Base-by-base conservation (phyloP, 1,140 invertebrate genomes). In the Melitaea cinxia region DNA sequence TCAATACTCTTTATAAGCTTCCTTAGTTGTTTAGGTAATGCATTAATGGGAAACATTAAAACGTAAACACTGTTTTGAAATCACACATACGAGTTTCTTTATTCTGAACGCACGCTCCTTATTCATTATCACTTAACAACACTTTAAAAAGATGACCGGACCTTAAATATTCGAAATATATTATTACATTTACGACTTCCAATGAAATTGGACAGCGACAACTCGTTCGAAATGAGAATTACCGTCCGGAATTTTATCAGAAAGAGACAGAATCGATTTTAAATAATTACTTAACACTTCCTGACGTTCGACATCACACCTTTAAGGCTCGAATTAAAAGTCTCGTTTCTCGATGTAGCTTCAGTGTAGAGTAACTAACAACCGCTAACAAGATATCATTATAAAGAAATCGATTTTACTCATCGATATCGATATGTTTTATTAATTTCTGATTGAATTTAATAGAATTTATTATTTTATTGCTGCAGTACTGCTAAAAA, bases 211-310 rank as follows among this genome's bases (percentile, higher is more conserved):
- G 28, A 59, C 52, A 24, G 52, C 57, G 65, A 68, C 56, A 72
- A 52, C 35, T 61, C 54, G 39, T 62, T 39, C 33, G 49, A 33
- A 66, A 61, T 63, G 55, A 68, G 77, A 83, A 81, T 80, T 75
- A 72, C 37, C 26, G 24, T 65, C 64, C 17, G 66, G 57, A 71
- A 68, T 70, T 77, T 78, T 76, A 80, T 77, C 75, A 69, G 52
- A 76, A 75, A 74, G 60, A 54, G 72, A 78, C 69, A 70, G 49
- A 52, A 63, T 53, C 78, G 78, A 82, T 84, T 81, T 80, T 72
- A 80, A 78, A 83, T 83, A 83, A 83, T 88, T 83, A 83, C 77
- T 84, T 84, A 81, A 82, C 85, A 85, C 83, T 82, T 82, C 77
- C 74, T 78, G 73, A 71, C 73, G 72, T 69, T 69, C 70, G 66